These are phyloP conservation scores for Ellobium chinense DNA, from an alignment of 2,888 invertebrate species.

Conservation along the genomic window DNA sequence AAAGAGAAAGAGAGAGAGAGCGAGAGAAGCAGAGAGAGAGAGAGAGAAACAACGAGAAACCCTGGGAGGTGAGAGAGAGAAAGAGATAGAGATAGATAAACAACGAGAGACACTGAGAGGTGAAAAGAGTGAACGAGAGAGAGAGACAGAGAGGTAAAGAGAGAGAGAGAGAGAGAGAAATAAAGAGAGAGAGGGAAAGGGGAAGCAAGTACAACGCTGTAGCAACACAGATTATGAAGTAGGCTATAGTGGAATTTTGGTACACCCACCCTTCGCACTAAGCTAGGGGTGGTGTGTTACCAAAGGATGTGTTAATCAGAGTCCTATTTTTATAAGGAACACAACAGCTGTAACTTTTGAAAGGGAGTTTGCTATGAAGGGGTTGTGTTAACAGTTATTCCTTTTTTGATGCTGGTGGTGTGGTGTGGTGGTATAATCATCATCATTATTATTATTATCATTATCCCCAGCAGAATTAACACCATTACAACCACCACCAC, in stretches of 20 bases:
- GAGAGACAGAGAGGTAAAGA: slow-evolving; percentile 10
- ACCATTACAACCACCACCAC: background rate
- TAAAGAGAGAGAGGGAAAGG: background rate
- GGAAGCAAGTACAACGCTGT: background rate
- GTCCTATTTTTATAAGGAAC: no score
- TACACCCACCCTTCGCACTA: no score
- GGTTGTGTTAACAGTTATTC: no score
- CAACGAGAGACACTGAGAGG: background rate
- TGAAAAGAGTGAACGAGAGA: background rate
- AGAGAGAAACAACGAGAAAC: background rate
- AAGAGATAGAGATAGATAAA: background rate
- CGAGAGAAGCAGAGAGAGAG: background rate
- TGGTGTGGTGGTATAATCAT: background rate
- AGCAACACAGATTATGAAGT: background rate
- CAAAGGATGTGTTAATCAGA: no score
- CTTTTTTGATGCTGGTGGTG: background rate
- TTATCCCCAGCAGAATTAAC: background rate
- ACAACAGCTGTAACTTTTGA: no score
- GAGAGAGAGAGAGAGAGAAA: slow-evolving; percentile 14
- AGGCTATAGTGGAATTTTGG: background rate
- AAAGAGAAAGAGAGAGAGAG: background rate
- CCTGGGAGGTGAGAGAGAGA: background rate
- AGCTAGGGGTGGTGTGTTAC: background rate
- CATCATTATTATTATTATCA: background rate
- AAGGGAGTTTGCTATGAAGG: no score